phyloP scores from a whole-genome alignment of 1,140 invertebrate genomes.

The Calephelis nemesis region DNA sequence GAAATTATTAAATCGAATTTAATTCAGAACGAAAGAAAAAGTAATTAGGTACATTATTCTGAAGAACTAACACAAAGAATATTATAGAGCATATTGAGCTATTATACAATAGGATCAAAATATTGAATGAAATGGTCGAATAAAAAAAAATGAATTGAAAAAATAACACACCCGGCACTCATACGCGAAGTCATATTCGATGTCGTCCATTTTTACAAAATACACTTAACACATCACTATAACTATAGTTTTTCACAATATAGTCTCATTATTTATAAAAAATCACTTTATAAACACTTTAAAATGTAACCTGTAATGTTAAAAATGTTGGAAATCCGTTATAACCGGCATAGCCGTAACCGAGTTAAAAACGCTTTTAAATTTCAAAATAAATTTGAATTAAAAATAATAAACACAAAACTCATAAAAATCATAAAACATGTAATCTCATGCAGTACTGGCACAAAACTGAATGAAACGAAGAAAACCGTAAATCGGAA shows the following conservation, averaged over 20 bases:
- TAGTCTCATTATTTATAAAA: slow-evolving; percentile 51
- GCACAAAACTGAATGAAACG: slow-evolving; percentile 69
- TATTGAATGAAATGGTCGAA: neutral
- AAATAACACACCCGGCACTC: slow-evolving; percentile 80
- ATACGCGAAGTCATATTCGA: slow-evolving; percentile 82
- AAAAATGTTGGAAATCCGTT: neutral
- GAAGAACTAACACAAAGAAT: too few species aligned
- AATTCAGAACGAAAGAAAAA: too few species aligned
- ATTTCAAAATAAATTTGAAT: neutral
- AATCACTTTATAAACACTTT: neutral
- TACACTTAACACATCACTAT: slow-evolving; percentile 47
- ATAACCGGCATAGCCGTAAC: too few species aligned
- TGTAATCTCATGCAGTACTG: slow-evolving; percentile 44
- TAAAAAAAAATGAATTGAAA: neutral
- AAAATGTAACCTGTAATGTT: slow-evolving; percentile 6
- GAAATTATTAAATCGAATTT: too few species aligned
- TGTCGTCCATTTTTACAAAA: slow-evolving; percentile 69
- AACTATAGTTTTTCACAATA: slow-evolving; percentile 38
- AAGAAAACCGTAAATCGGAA: slow-evolving; percentile 62
- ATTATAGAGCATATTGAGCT: too few species aligned
- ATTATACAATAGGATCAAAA: too few species aligned
- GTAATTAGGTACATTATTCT: too few species aligned
- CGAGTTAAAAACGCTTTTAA: too few species aligned
- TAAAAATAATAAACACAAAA: neutral
- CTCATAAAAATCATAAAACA: slow-evolving; percentile 27